Evolutionary conservation across 2,797 vertebrate species (phyloP), one percentile per base, ranked within the genome.

Genomic region (Meriones psammophilus): DNA sequence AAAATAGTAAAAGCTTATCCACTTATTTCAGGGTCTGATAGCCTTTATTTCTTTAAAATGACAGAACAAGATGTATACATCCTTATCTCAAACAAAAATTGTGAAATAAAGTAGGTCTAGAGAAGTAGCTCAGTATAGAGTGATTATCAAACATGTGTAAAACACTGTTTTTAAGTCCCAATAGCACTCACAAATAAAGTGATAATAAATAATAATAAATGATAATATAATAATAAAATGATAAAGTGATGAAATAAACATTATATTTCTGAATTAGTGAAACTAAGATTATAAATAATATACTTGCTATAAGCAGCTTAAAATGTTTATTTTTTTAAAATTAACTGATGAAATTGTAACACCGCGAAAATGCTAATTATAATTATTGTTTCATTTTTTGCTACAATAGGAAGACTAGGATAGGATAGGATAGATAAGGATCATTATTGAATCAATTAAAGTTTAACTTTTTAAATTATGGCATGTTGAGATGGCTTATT

Each of bases 391-490:
- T 68, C 74, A 69, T 39, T 76, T 94, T 18, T 74, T 50, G 30
- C 42, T 42, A 42, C 5, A 5, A 4, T 76, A 50, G 15, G 64
- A 30, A 42, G 42, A 7, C 42, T 76, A 50, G 15, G 64, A 46
- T 76, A 50, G 15, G 56, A 58, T 58, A 58, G 14, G 56, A 58
- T 58, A 46, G 50, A 74, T 74, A 74, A 14, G 5, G 33, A 4
- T 6, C 5, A 30, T 36, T 54, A 86, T 0, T 8, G 5, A 14
- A n/a, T 56, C 66, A 71, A 56, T 30, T 76, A 62, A 5, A 8
- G 64, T 88, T 58, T 88, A 3, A 80, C 5, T 88, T 95, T 95
- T 96, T 88, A 81, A 85, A 69, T 88, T 91, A 88, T 46, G 3
- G 42, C 2, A 92, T 26, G 1, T 26, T 84, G 74, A 74, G 2